Evolutionary conservation across 2,113 vertebrate species (phyloP), one percentile per base, ranked within the genome.

Genomic region (Apus apus): DNA sequence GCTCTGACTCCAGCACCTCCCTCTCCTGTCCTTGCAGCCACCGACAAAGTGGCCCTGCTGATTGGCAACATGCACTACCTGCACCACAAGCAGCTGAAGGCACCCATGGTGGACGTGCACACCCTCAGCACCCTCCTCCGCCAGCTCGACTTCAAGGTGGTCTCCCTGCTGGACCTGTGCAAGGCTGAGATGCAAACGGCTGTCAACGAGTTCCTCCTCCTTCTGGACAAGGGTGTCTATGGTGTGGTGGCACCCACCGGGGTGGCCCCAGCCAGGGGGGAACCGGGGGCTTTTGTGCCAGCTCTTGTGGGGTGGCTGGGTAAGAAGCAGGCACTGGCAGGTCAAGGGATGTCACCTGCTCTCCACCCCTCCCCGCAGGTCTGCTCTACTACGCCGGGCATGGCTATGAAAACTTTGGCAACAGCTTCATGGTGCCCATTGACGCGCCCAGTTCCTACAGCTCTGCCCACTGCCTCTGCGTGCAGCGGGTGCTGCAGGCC

Each of bases 361-460:
- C 17, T 79, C 36, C 2, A 1, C 22, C 22, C 21, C 21, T 46
- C 82, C 25, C 8, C 25, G 17, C 96, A 99, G 99, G 99, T 73
- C 95, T 99, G 94, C 98, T 99, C 30, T 99, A 99, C 96, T 99
- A 98, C 2, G 99, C 98, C 0, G 98, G 99, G 51, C 99, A 99
- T 0, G 98, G 99, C 80, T 99, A 99, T 29, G 99, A 99, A 89
- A 99, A 99, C 64, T 99, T 98, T 4, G 99, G 99, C 61, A 99
- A 99, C 97, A 99, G 98, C 94, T 99, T 99, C 96, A 99, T 99
- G 99, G 98, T 99, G 71, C 99, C 99, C 67, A 98, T 98, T 1
- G 98, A 99, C 0, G 98, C 98, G 0, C 99, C 99, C 3, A 93
- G 93, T 21, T 97, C 98, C 38, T 98, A 98, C 95, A 99, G 98